phyloP scores from a whole-genome alignment of 2,797 vertebrate genomes.

The Lepus oiostolus region DNA sequence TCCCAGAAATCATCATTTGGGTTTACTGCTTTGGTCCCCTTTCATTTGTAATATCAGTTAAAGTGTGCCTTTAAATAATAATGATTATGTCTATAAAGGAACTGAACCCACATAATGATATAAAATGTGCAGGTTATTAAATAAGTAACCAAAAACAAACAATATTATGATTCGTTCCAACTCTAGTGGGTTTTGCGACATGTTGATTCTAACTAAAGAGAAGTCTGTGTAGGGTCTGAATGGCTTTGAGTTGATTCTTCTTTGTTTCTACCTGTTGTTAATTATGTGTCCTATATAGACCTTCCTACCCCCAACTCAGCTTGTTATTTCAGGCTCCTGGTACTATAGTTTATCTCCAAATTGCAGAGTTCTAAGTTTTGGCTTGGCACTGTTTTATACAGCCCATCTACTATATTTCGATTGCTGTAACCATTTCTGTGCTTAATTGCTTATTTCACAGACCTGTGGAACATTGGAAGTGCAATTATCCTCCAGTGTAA shows the following conservation, averaged over 20 bases:
- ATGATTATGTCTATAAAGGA: conserved; percentile 24
- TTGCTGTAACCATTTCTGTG: conserved; percentile 38
- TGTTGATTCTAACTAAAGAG: background rate
- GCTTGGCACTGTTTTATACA: background rate
- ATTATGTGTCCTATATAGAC: background rate
- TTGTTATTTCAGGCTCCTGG: background rate
- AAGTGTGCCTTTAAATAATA: background rate
- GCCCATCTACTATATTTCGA: conserved; percentile 24
- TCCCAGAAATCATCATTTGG: background rate
- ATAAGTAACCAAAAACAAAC: conserved; percentile 19
- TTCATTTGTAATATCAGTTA: background rate
- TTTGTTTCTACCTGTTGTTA: background rate
- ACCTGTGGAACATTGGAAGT: conserved; percentile 39
- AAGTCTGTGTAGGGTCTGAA: background rate
- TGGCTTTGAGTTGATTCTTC: background rate
- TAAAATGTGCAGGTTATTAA: conserved; percentile 16
- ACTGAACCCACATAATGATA: background rate
- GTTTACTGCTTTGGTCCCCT: background rate
- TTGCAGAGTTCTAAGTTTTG: conserved; percentile 31
- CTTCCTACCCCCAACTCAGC: background rate
- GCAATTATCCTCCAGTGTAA: conserved; percentile 24
- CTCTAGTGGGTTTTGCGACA: background rate
- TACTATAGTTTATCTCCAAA: background rate
- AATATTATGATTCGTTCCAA: conserved; percentile 19
- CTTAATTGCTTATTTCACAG: conserved; percentile 70